Evolutionary conservation across 2,797 vertebrate genomes (phyloP), one percentile per base, ranked within the genome.

Genomic region (Ammospiza maritima): DNA sequence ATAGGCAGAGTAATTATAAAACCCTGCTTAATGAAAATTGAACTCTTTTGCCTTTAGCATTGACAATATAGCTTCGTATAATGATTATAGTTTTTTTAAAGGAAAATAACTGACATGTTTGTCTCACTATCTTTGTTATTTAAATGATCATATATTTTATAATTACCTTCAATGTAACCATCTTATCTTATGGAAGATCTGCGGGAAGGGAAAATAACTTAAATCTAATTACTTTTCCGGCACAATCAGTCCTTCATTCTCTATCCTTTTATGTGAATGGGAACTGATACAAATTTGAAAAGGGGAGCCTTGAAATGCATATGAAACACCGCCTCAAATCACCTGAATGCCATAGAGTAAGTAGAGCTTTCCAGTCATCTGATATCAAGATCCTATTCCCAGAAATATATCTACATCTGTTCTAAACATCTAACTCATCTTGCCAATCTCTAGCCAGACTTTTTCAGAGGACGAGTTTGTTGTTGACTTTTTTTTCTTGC

Each of bases 101-200:
- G 34, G 44, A 58, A 89, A 96, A 90, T 91, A 95, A 81, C 61
- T 17, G 18, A 23, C 53, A 34, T 89, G 65, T 94, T 95, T 96
- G 74, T 87, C 81, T 96, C 75, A 95, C 20, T 26, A 58, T 64
- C 78, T 94, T 95, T 96, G 64, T 93, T 94, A 95, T 96, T 94
- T 84, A 95, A 94, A 96, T 93, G 3, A 80, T 90, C 47, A 25
- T 87, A 76, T 82, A 93, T 91, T 94, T 74, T 45, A 65, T 88
- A 94, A 96, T 95, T 94, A 88, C 51, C 29, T 90, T 71, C 74
- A 85, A 16, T 64, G n/a, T 47, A 92, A 69, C 61, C n/a, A 22
- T 76, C 84, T 86, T 96, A 97, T 95, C 90, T 87, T 61, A 27
- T 75, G 81, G 50, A 95, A 90, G 42, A 97, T 92, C 94, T 93